Evolutionary conservation across 1,140 invertebrate genomes (phyloP), one percentile per base, ranked within the genome.

Genomic region (Campoletis sonorensis): DNA sequence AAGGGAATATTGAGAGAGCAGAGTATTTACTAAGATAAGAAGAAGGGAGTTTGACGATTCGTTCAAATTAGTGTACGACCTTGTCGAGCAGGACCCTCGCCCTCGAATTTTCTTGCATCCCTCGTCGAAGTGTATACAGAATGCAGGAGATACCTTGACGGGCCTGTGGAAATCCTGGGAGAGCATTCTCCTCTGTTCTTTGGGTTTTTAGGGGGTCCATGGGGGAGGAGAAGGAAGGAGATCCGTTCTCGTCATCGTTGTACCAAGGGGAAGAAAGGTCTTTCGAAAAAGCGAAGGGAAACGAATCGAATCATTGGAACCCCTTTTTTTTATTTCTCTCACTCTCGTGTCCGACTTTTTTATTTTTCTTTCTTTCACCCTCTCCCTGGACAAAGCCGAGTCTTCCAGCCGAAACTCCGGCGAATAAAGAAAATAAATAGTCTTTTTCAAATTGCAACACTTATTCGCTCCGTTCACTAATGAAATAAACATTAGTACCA

Each of bases 231-330:
- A 26, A 26, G 67, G 67, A 30, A 30, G n/a, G n/a, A 37, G 68
- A n/a, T 70, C 68, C 68, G 4, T 13, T 45, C 26, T n/a, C 30
- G n/a, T 49, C 18, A 5, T 40, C 18, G 13, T 40, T 23, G 37
- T 49, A 51, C 71, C 30, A 37, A 23, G 40, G 37, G 72, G 49
- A 18, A 37, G 58, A 26, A 64, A 64, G 61, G 67, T 64, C 76
- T 67, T 58, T 45, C 76, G 58, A 67, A n/a, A n/a, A n/a, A 64
- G 58, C 58, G 76, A 78, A 67, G 76, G 76, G 58, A 78, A 78
- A 78, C 76, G 76, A 78, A 78, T 78, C 76, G 76, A 78, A 78
- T 67, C 76, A 78, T 78, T 78, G 58, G 54, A 78, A 78, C 72
- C 76, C 76, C 76, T 54, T 77, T 78, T 67, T 77, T 40, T 78